These are phyloP conservation scores for Pseudochaenichthys georgianus DNA, from an alignment of 2,797 vertebrate genomes.

Conservation along the genomic window DNA sequence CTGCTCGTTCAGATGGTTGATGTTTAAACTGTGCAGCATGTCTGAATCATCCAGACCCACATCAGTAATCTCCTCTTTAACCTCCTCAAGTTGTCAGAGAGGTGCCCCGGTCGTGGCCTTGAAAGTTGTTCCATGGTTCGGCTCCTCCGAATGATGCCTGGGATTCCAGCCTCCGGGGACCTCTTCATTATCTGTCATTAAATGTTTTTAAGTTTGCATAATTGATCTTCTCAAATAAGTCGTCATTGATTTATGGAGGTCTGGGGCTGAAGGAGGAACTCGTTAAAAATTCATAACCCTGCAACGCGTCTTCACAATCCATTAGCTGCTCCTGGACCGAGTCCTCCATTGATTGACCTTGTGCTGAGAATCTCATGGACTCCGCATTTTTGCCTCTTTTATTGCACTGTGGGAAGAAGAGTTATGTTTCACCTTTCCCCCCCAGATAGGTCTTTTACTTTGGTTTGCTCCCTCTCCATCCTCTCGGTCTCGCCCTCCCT, in stretches of 20 bases:
- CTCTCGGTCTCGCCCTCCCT: constrained; percentile 56
- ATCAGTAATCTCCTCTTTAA: constrained; percentile 31
- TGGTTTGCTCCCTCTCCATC: constrained; percentile 84
- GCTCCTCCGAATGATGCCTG: constrained; percentile 74
- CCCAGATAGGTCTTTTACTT: constrained; percentile 86
- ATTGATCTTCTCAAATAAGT: constrained; percentile 99
- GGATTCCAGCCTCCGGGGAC: constrained; percentile 85
- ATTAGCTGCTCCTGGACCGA: constrained; percentile 94
- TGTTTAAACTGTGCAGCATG: constrained; percentile 25
- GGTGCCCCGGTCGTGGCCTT: constrained; percentile 60
- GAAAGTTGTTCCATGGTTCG: constrained; percentile 38
- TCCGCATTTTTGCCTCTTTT: constrained; percentile 79
- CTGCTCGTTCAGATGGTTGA: constrained; percentile 23
- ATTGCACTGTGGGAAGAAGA: constrained; percentile 91
- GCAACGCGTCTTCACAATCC: constrained; percentile 97
- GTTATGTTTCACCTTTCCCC: constrained; percentile 91
- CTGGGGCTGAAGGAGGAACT: constrained; percentile 89
- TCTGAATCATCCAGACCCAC: constrained; percentile 26
- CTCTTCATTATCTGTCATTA: constrained; percentile 99
- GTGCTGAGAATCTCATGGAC: constrained; percentile 92
- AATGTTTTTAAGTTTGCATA: constrained; percentile 99
- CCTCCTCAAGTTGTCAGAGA: constrained; percentile 21
- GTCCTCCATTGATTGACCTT: constrained; percentile 98
- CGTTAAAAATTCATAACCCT: constrained; percentile 99
- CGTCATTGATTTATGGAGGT: constrained; percentile 98